Conservation (phyloP, 2,888 invertebrate species). For the Cinara cedri region DNA sequence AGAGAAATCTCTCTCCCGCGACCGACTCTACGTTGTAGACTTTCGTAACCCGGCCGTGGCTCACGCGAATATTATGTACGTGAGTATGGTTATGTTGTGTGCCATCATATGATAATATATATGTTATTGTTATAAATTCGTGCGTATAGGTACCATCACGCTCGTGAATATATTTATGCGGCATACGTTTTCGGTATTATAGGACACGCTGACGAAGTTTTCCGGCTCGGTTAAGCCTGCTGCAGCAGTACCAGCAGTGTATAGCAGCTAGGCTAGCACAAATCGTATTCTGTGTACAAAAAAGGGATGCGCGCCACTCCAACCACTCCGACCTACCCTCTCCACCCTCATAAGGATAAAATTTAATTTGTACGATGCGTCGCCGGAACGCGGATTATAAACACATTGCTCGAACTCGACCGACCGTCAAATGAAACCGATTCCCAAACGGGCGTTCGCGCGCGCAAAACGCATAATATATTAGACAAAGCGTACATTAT, state of each 20-base stretch:
- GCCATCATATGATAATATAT: too few species aligned
- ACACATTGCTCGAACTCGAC: conserved; percentile 40
- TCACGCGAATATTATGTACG: not conserved
- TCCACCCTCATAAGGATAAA: too few species aligned
- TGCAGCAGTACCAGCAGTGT: too few species aligned
- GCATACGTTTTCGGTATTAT: conserved; percentile 24
- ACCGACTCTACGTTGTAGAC: too few species aligned
- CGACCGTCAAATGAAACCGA: conserved; percentile 53
- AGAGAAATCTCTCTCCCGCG: conserved; percentile 10
- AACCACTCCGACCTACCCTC: not conserved
- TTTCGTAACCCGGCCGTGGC: not conserved
- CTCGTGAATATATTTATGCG: too few species aligned
- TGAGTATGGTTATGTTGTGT: not conserved
- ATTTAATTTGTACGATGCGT: conserved; percentile 50
- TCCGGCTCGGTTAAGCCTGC: conserved; percentile 36
- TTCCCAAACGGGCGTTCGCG: conserved; percentile 39
- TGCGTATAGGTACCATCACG: too few species aligned
- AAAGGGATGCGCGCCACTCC: conserved; percentile 23
- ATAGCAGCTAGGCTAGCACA: not conserved
- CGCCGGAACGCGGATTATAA: conserved; percentile 39
- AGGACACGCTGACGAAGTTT: conserved; percentile 48
- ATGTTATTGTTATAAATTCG: too few species aligned
- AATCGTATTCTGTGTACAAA: conserved; percentile 37
- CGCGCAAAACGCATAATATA: conserved; percentile 25
- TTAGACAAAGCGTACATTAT: too few species aligned